Base-by-base conservation (phyloP, 2,797 vertebrate species). In the Enteromius viviparus region DNA sequence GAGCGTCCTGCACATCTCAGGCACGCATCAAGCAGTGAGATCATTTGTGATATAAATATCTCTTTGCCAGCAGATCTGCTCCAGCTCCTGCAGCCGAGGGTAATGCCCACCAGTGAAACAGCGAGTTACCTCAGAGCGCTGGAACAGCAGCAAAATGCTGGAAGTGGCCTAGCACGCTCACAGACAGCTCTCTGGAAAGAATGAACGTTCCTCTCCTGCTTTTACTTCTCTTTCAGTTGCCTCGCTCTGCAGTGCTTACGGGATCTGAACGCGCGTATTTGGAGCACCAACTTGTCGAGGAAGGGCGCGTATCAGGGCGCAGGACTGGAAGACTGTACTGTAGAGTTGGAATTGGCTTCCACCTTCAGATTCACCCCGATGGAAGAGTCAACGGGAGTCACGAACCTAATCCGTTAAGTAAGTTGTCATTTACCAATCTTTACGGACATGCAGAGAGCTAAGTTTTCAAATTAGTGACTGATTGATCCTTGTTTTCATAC, bases 331-430 rank as follows among this genome's bases (percentile, higher is more conserved):
- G 96, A 87, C 95, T 98, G 26, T 98, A 97, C 91, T 98, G 98
- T 89, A 93, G 97, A 87, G 98, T 97, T 85, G 97, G 98, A 92
- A 99, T 99, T 92, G 98, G 98, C 26, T 99, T 98, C 93, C 98
- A 98, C 85, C 96, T 99, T 79, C 97, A 99, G 94, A 96, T 99
- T 90, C 97, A 99, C 91, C 94, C 96, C 84, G 97, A 97, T 92
- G 98, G 98, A 88, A 95, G 94, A 92, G 97, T 99, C 85, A 98
- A 98, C 92, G 98, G 98, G 85, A 97, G 97, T 89, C 97, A 99
- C 89, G 96, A 96, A 89, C 94, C 96, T 85, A 95, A 92, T 89
- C 93, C 92, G 85, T 93, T 97, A 92, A 98, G 98, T 99, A 94
- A 97, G 98, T 94, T 84, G 70, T 69, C 47, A 7, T 65, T 72